Conservation (phyloP, 2,797 vertebrate species). For the Champsocephalus gunnari region DNA sequence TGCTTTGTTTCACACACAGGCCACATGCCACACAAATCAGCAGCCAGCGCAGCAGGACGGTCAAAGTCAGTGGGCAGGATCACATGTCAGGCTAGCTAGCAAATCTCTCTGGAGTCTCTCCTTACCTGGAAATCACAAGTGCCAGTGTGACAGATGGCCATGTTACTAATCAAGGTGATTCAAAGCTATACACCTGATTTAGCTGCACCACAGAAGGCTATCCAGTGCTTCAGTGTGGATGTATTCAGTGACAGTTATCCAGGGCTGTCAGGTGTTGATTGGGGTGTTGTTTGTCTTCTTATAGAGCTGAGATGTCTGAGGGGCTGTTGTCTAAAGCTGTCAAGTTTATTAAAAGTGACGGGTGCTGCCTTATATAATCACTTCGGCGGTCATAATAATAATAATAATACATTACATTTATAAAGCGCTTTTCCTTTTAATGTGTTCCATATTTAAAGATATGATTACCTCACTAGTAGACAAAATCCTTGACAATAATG, state of each 20-base stretch:
- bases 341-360: slow-evolving; percentile 31
- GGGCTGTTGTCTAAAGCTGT: slow-evolving; percentile 46
- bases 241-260: slow-evolving; percentile 32
- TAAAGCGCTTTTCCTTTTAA: no score
- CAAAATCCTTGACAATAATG: not conserved
- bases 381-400: not conserved
- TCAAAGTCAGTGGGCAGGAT: slow-evolving; percentile 37
- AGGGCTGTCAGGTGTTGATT: slow-evolving; percentile 51
- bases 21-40: slow-evolving; percentile 30
- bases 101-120: slow-evolving; percentile 21
- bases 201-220: slow-evolving; percentile 9
- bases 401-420: no score
- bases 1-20: slow-evolving; percentile 42
- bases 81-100: slow-evolving; percentile 14
- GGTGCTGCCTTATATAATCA: slow-evolving; percentile 4
- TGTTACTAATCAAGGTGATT: slow-evolving; percentile 57
- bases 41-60: slow-evolving; percentile 48
- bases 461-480: not conserved
- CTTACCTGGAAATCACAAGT: slow-evolving; percentile 53
- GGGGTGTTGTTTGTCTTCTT: slow-evolving; percentile 45
- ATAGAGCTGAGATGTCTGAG: slow-evolving; percentile 37
- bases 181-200: slow-evolving; percentile 14
- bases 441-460: not conserved
- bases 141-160: slow-evolving; percentile 66
- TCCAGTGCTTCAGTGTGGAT: not conserved